Base-by-base conservation (phyloP, 1,140 invertebrate species). In the Drosophila ercepeae region DNA sequence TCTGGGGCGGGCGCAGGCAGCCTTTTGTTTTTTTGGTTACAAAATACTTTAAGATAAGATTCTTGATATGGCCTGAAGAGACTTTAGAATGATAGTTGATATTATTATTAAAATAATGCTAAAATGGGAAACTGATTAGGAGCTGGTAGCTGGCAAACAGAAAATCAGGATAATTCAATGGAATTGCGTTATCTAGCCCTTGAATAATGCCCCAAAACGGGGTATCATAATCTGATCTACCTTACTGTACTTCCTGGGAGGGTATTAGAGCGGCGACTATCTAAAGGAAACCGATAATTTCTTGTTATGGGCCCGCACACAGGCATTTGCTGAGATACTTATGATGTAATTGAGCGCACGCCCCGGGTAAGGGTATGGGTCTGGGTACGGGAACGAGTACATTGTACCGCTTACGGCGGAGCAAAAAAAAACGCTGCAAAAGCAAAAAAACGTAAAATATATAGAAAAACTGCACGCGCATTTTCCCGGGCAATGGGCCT, bases 281-380 rank as follows among this genome's bases (percentile, higher is more conserved):
- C n/a, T 27, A 18, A 34, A 54, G 39, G n/a, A 44, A 64, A 45
- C 48, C 60, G 34, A 67, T 67, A 19, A 52, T 27, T 52, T 39
- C 49, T 46, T 32, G 49, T 72, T 61, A 14, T 46, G 29, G 21
- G 25, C 44, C n/a, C n/a, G 23, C 52, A 71, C 59, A 78, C 41
- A 64, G 27, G 69, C 69, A 53, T 50, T 64, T 55, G 6, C n/a
- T 16, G 58, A 71, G 60, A 75, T 61, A 60, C 54, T 63, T 75
- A 74, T 83, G 79, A 83, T 67, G 79, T 83, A 83, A 83, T 84
- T 74, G 75, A 84, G 70, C 70, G 78, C 75, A 72, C 75, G 75
- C 70, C 79, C 64, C 46, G 75, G 68, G 49, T 67, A 71, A 55
- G 67, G 52, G 41, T 67, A 70, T 34, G 21, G 29, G 53, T 55